A percentile compares a stretch with the other conserved stretches of the same genome.
Conservation (phyloP, 2,113 vertebrate species). For the Carettochelys insculpta region DNA sequence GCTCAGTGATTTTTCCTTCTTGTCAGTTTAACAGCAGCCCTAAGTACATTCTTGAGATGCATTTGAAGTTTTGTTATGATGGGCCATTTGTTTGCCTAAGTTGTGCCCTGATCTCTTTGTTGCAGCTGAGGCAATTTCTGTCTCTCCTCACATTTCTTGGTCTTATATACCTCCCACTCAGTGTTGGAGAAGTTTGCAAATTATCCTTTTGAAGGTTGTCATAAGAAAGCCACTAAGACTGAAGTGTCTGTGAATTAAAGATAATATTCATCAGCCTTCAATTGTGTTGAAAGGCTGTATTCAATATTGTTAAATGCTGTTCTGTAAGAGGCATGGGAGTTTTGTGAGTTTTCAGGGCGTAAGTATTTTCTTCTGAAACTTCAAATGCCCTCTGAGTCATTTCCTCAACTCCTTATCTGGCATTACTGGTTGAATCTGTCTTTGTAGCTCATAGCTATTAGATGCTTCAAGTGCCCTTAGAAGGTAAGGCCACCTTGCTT, state of each 20-base stretch:
- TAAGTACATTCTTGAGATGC: background rate
- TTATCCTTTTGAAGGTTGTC: background rate
- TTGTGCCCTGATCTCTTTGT: background rate
- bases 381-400: too few relatives aligned
- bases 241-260: background rate
- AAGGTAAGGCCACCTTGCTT: background rate
- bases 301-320: background rate
- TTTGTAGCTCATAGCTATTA: background rate
- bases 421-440: background rate
- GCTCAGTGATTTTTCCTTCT: background rate
- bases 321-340: background rate
- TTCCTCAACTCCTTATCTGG: background rate
- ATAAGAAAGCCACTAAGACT: background rate
- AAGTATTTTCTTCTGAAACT: background rate
- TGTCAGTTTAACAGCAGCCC: background rate
- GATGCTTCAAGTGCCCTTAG: background rate
- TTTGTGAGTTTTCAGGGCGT: background rate
- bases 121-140: background rate
- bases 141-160: background rate
- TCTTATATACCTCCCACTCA: background rate
- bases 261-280: background rate
- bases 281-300: background rate
- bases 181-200: background rate
- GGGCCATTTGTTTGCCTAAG: background rate
- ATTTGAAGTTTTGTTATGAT: background rate